Conservation (phyloP, 1,140 invertebrate genomes). For the Papilio aristodemus region DNA sequence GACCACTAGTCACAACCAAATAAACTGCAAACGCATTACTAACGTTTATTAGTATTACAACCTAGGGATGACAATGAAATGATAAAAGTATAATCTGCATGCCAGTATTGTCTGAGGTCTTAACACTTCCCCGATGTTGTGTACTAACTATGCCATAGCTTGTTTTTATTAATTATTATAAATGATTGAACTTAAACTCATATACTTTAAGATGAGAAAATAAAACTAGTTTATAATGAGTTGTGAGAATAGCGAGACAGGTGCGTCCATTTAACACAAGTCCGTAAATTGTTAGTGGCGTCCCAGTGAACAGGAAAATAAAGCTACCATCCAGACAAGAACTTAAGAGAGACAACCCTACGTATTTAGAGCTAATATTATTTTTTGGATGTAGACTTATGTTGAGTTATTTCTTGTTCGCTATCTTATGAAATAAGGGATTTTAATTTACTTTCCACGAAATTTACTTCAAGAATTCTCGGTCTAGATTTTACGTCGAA, state of each 20-base stretch:
- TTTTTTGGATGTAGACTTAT: background rate
- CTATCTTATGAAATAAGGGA: background rate
- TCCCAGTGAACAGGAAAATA: conserved; percentile 68
- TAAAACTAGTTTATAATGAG: background rate
- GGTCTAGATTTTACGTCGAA: too few species aligned
- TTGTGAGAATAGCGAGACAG: background rate
- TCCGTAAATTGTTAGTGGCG: conserved; percentile 54
- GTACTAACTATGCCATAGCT: too few species aligned
- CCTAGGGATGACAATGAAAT: too few species aligned
- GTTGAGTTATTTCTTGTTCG: background rate
- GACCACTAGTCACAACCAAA: too few species aligned
- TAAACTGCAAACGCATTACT: too few species aligned
- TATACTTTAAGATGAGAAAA: background rate
- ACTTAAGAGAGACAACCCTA: conserved; percentile 2
- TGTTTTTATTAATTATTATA: background rate
- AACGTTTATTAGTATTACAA: too few species aligned
- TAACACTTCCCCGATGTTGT: too few species aligned
- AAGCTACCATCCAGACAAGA: conserved; percentile 26
- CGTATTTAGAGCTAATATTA: conserved; percentile 5
- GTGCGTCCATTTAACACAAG: conserved; percentile 12
- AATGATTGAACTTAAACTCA: background rate
- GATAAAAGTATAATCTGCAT: too few species aligned
- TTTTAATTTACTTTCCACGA: background rate
- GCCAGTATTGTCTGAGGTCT: too few species aligned
- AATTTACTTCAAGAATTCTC: too few species aligned